Conservation (phyloP, 2,797 vertebrate species). For the Myoxocephalus aenaeus region DNA sequence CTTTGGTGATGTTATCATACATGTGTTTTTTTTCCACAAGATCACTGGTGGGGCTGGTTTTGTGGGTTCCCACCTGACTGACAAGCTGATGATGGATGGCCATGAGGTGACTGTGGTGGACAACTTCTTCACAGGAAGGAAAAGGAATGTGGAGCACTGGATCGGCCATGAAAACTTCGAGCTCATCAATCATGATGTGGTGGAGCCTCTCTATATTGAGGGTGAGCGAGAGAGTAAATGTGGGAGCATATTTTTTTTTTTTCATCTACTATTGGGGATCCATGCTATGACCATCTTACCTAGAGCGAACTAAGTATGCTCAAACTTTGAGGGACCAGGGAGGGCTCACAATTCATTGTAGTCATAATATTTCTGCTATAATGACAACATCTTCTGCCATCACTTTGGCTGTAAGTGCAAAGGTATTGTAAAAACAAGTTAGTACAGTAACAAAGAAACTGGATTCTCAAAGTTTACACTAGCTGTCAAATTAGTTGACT, state of each 20-base stretch:
- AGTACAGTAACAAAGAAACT: background rate
- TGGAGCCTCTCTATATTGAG: constrained; percentile 98
- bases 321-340: background rate
- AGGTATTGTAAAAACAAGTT: background rate
- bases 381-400: background rate
- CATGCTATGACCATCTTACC: background rate
- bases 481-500: background rate
- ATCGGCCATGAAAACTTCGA: constrained; percentile 99
- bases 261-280: background rate
- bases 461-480: background rate
- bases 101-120: constrained; percentile 99
- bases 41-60: constrained; percentile 96
- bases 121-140: constrained; percentile 99
- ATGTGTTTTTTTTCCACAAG: constrained; percentile 54
- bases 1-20: background rate
- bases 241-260: background rate
- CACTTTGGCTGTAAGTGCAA: background rate
- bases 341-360: background rate
- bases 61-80: constrained; percentile 97
- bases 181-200: constrained; percentile 98
- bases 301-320: background rate
- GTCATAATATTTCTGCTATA: background rate
- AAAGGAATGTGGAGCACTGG: constrained; percentile 99
- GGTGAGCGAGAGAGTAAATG: constrained; percentile 80
- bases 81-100: constrained; percentile 99